These are phyloP conservation scores for Cossypha dichroa DNA, from an alignment of 2,797 vertebrate species.

Conservation along the genomic window DNA sequence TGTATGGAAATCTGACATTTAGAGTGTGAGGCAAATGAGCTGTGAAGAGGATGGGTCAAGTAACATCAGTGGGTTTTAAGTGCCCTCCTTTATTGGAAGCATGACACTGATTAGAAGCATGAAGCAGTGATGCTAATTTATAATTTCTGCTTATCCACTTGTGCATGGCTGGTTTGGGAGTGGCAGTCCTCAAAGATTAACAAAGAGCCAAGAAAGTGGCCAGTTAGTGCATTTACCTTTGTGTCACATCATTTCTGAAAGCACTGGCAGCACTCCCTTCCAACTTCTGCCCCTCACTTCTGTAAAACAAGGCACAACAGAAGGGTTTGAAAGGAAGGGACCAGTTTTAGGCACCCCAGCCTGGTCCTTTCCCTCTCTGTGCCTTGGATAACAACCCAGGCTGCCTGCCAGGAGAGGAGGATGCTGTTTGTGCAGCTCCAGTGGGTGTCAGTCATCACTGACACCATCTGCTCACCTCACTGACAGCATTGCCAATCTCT, in stretches of 20 bases:
- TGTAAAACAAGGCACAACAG: not conserved
- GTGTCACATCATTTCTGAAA: not conserved
- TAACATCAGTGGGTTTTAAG: not conserved
- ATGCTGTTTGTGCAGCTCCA: not conserved
- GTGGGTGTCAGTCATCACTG: not conserved
- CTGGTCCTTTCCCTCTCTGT: not conserved
- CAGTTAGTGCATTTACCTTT: not conserved
- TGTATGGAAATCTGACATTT: not conserved
- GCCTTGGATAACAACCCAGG: not conserved
- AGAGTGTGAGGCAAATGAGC: not conserved
- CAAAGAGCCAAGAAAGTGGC: not conserved
- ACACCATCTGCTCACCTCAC: not conserved
- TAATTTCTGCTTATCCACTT: not conserved
- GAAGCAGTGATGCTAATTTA: not conserved
- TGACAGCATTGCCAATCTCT: not conserved
- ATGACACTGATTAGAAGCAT: not conserved
- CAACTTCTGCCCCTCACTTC: not conserved
- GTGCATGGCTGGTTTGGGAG: rapidly evolving
- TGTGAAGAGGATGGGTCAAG: not conserved
- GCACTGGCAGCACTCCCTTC: rapidly evolving
- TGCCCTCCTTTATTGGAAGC: not conserved
- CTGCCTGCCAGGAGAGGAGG: not conserved
- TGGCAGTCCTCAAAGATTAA: not conserved
- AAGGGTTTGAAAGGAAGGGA: not conserved
- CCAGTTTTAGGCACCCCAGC: not conserved